Conservation (phyloP, 2,113 vertebrate genomes). For the Gobius niger region DNA sequence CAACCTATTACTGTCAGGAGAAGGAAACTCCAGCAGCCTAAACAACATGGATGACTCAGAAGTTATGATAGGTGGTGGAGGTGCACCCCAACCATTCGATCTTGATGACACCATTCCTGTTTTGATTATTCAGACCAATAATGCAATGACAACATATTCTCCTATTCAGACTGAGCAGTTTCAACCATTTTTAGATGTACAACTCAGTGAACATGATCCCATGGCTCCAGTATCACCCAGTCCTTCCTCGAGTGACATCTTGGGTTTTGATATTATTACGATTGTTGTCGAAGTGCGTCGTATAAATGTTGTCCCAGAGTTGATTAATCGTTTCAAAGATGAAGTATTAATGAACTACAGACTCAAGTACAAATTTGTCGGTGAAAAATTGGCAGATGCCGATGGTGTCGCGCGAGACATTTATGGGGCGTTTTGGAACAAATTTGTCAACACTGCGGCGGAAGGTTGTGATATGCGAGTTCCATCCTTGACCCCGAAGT, state of each 20-base stretch:
- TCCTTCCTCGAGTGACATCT: background rate
- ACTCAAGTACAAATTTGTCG: background rate
- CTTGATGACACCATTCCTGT: too few species aligned
- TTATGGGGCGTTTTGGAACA: conserved; percentile 14
- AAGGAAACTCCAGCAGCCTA: background rate
- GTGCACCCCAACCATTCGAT: background rate
- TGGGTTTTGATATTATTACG: background rate
- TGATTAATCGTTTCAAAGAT: background rate
- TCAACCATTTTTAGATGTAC: background rate
- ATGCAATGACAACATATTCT: background rate
- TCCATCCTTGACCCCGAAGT: conserved; percentile 1
- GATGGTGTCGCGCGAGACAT: conserved; percentile 7
- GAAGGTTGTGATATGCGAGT: conserved; percentile 11
- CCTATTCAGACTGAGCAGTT: background rate
- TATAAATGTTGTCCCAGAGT: background rate
- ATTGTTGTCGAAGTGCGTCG: background rate
- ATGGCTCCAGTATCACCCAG: background rate
- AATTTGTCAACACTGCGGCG: conserved; percentile 1
- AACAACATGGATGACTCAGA: background rate
- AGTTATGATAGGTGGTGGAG: background rate
- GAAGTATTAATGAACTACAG: background rate
- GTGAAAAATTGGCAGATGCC: conserved; percentile 10
- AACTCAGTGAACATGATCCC: background rate
- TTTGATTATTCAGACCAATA: too few species aligned
- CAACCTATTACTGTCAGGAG: background rate